Conservation (phyloP, 2,888 invertebrate genomes). For the Himalopsyche anomala region DNA sequence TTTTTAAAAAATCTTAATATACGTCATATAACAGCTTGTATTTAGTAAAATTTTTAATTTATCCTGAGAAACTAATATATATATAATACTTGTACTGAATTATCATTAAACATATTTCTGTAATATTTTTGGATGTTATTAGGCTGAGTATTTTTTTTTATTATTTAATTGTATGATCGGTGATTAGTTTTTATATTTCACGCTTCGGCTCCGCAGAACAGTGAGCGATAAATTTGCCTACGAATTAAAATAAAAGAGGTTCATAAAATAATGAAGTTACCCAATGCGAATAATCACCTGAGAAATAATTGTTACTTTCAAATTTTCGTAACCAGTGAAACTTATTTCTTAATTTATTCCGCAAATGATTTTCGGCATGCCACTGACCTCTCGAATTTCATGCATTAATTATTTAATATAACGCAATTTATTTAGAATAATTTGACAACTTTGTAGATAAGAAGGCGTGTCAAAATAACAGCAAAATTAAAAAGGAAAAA, state of each 20-base stretch:
- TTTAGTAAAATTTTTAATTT: too few relatives aligned
- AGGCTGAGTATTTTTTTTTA: not conserved
- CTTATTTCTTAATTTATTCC: constrained; percentile 28
- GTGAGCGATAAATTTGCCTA: constrained; percentile 20
- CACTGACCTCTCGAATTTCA: not conserved
- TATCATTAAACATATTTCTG: too few relatives aligned
- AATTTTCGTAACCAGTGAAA: constrained; percentile 29
- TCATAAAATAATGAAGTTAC: constrained; percentile 11
- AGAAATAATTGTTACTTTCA: constrained; percentile 30
- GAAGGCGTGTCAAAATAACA: too few relatives aligned
- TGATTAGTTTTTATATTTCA: constrained; percentile 24
- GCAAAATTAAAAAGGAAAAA: too few relatives aligned
- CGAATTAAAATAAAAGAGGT: constrained; percentile 13
- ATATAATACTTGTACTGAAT: too few relatives aligned
- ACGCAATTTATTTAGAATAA: too few relatives aligned
- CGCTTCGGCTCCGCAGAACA: constrained; percentile 24
- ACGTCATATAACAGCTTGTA: too few relatives aligned
- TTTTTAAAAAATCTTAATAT: too few relatives aligned
- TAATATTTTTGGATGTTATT: too few relatives aligned
- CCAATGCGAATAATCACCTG: constrained; percentile 22
- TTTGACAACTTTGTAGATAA: too few relatives aligned
- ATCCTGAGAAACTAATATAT: too few relatives aligned
- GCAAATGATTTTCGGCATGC: constrained; percentile 2
- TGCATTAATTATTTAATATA: too few relatives aligned
- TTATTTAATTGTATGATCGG: constrained; percentile 9